A percentile compares a stretch with the other conserved stretches of the same genome.
phyloP scores from a whole-genome alignment of 2,797 vertebrate species.

The Pogoniulus pusillus region DNA sequence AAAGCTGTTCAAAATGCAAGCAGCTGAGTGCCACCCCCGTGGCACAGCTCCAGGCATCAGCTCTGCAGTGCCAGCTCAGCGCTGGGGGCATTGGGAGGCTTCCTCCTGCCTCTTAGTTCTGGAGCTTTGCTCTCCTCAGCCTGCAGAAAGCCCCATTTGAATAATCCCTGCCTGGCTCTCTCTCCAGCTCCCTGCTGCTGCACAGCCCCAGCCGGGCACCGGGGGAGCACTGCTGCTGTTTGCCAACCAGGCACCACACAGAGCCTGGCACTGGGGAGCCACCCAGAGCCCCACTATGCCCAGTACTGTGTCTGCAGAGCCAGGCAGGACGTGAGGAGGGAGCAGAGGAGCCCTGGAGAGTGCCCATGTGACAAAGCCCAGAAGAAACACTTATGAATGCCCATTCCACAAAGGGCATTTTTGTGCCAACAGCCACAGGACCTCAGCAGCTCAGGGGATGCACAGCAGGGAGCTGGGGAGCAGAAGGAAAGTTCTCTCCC shows the following conservation, averaged over 20 bases:
- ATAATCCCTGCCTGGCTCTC: slow-evolving; percentile 70
- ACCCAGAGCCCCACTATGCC: not conserved
- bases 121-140: slow-evolving; percentile 71
- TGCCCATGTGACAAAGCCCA: not conserved
- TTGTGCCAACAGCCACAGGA: not conserved
- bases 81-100: slow-evolving; percentile 5
- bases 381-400: not conserved
- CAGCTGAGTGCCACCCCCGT: slow-evolving; percentile 15
- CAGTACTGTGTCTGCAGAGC: not conserved
- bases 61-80: slow-evolving; percentile 59
- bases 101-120: slow-evolving; percentile 16
- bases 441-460: not conserved
- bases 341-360: slow-evolving; percentile 8
- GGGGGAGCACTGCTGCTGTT: slow-evolving; percentile 30
- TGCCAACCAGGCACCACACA: not conserved
- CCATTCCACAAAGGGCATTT: not conserved
- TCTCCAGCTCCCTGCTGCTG: slow-evolving; percentile 68
- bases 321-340: not conserved
- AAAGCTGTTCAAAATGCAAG: slow-evolving; percentile 56
- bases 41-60: slow-evolving; percentile 63
- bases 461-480: not conserved
- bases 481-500: not conserved
- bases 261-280: slow-evolving; percentile 4
- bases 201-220: slow-evolving; percentile 31
- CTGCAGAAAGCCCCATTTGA: slow-evolving; percentile 61